phyloP scores from a whole-genome alignment of 2,113 vertebrate species.

The Miniopterus natalensis region DNA sequence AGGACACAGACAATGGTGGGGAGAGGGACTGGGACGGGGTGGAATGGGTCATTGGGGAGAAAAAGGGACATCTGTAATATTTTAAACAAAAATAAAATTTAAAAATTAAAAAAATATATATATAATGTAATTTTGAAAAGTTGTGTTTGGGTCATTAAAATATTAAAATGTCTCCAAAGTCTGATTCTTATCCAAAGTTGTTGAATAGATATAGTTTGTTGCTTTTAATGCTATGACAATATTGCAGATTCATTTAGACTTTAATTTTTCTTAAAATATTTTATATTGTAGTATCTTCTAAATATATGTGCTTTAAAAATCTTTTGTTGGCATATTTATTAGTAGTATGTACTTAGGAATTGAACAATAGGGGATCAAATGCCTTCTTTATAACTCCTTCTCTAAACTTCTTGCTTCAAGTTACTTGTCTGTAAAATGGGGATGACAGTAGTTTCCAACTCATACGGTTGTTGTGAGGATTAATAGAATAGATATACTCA shows the following conservation, averaged over 20 bases:
- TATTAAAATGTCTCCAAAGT: neutral
- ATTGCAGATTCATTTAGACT: slow-evolving; percentile 21
- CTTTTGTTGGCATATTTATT: neutral
- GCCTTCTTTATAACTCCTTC: neutral
- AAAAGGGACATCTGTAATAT: too few relatives aligned
- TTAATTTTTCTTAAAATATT: neutral
- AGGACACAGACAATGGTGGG: too few relatives aligned
- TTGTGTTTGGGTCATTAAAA: slow-evolving; percentile 20
- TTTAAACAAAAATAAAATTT: too few relatives aligned
- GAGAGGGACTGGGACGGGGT: too few relatives aligned
- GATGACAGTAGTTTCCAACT: neutral
- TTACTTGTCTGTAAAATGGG: slow-evolving; percentile 39
- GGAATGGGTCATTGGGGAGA: too few relatives aligned
- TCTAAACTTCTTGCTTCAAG: neutral
- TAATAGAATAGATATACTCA: neutral
- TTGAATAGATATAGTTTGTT: slow-evolving; percentile 6
- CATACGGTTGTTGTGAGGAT: neutral
- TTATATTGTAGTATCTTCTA: neutral
- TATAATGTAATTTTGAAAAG: slow-evolving; percentile 7
- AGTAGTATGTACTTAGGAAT: neutral
- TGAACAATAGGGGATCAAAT: neutral
- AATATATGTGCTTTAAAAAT: neutral
- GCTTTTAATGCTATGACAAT: neutral
- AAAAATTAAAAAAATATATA: neutral
- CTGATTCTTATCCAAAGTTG: neutral